Evolutionary conservation across 1,140 invertebrate species (phyloP).

Genomic region (Nautilus pompilius): DNA sequence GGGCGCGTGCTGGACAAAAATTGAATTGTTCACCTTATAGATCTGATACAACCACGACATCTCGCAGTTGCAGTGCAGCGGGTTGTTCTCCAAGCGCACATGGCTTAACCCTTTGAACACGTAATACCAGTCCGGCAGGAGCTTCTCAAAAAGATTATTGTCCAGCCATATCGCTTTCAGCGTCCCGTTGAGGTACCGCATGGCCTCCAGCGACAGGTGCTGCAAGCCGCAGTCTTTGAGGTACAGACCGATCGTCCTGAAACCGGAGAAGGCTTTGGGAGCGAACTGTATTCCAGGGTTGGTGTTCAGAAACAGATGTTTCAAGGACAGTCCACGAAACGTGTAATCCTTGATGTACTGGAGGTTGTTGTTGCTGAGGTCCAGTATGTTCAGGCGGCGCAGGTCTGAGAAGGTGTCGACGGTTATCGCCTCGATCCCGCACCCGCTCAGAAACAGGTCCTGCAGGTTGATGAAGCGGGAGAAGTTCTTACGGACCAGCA

Average conservation of each 20-base stretch:
- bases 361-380: conserved; percentile 51
- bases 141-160: conserved; percentile 43
- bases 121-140: conserved; percentile 34
- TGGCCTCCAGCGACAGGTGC: conserved; percentile 35
- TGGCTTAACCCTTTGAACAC: conserved; percentile 44
- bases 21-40: conserved; percentile 23
- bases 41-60: conserved; percentile 45
- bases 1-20: conserved; percentile 40
- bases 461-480: conserved; percentile 34
- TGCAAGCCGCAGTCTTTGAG: conserved; percentile 47
- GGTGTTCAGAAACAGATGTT: conserved; percentile 51
- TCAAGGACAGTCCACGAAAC: conserved; percentile 46
- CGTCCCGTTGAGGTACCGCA: conserved; percentile 46
- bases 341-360: conserved; percentile 42
- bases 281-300: conserved; percentile 46
- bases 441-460: conserved; percentile 48
- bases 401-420: conserved; percentile 48
- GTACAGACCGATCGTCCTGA: conserved; percentile 47
- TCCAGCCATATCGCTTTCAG: conserved; percentile 48
- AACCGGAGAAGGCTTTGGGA: conserved; percentile 41
- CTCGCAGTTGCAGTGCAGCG: conserved; percentile 53
- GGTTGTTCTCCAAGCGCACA: conserved; percentile 46
- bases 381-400: conserved; percentile 46
- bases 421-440: conserved; percentile 48
- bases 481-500: conserved; percentile 40